Evolutionary conservation across 2,888 invertebrate species (phyloP).

Genomic region (Rotaria sp.): DNA sequence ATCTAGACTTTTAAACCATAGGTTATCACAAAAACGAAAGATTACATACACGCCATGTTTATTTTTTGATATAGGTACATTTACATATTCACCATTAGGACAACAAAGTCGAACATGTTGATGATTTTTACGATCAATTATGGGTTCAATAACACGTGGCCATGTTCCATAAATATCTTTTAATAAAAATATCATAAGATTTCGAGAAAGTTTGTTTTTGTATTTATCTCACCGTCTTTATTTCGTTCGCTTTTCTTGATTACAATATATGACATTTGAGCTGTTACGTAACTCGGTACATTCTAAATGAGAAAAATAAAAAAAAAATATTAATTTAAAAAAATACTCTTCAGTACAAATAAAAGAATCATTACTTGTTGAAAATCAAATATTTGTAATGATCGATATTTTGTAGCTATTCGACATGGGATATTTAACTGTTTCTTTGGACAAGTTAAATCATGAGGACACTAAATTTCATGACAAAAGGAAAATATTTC

Average conservation of each 20-base stretch:
- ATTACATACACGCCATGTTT: not conserved
- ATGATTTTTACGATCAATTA: slow-evolving; percentile 27
- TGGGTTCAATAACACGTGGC: slow-evolving; percentile 25
- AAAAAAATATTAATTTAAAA: not conserved
- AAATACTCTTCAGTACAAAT: too few species aligned
- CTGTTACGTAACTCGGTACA: not conserved
- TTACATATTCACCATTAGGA: not conserved
- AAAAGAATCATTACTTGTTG: not conserved
- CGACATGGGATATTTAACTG: slow-evolving; percentile 20
- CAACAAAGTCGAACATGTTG: slow-evolving; percentile 22
- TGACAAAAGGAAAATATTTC: not conserved
- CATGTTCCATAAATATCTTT: not conserved
- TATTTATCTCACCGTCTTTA: not conserved
- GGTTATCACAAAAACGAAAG: not conserved
- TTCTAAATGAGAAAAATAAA: not conserved
- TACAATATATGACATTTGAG: not conserved
- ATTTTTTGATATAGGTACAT: slow-evolving; percentile 2
- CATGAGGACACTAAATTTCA: not conserved
- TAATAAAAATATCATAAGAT: too few species aligned
- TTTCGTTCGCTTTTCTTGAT: not conserved
- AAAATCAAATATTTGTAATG: slow-evolving; percentile 6
- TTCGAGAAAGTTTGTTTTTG: too few species aligned
- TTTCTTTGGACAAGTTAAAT: not conserved
- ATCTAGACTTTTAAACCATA: too few species aligned
- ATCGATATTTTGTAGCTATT: not conserved